These are phyloP conservation scores for Elysia crispata DNA, from an alignment of 2,888 invertebrate species.

Conservation along the genomic window DNA sequence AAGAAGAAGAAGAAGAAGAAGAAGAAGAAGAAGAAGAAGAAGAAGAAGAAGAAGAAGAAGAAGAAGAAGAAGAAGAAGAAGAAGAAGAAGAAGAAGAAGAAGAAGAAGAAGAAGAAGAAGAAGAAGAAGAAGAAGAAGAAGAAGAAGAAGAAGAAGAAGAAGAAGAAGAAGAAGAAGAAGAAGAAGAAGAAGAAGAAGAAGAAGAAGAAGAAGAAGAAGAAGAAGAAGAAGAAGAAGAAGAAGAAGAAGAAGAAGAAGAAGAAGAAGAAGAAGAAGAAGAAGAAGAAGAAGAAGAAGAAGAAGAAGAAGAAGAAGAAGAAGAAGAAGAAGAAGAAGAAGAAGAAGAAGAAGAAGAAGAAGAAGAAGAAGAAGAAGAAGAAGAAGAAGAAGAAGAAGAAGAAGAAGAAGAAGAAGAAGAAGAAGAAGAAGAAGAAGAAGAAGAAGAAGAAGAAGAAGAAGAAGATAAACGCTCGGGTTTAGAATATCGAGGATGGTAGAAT, in stretches of 20 bases:
- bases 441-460: too few species aligned
- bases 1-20: not conserved
- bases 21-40: not conserved
- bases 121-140: slow-evolving; percentile 5
- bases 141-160: not conserved
- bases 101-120: slow-evolving; percentile 3
- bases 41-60: slow-evolving; percentile 9
- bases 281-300: slow-evolving; percentile 18
- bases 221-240: not conserved
- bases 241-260: slow-evolving; percentile 13
- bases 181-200: not conserved
- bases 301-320: slow-evolving; percentile 9
- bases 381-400: slow-evolving; percentile 3
- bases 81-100: not conserved
- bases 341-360: not conserved
- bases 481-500: too few species aligned
- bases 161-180: slow-evolving; percentile 1
- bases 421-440: not conserved
- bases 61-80: slow-evolving; percentile 7
- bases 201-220: slow-evolving; percentile 14
- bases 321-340: slow-evolving; percentile 6
- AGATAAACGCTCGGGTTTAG: too few species aligned
- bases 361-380: slow-evolving; percentile 14
- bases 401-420: slow-evolving; percentile 3
- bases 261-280: not conserved